Evolutionary conservation across 2,797 vertebrate species (phyloP).

Genomic region (Arvicola amphibius): DNA sequence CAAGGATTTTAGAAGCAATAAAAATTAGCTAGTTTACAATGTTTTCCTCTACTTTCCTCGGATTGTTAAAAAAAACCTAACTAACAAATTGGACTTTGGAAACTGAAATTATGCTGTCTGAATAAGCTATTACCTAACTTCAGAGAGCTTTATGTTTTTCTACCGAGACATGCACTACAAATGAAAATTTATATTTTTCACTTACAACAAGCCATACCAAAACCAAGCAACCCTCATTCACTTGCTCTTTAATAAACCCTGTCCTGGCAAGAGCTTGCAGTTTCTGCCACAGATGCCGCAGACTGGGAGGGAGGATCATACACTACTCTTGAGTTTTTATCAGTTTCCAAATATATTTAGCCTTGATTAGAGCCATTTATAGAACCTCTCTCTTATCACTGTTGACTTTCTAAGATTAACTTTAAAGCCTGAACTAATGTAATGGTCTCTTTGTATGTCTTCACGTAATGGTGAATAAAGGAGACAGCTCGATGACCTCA

Average conservation of each 20-base stretch:
- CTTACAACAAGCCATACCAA: conserved; percentile 17
- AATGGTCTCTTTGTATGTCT: neutral
- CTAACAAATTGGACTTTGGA: conserved; percentile 53
- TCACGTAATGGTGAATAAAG: neutral
- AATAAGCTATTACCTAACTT: neutral
- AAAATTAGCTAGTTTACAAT: conserved; percentile 64
- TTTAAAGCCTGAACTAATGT: conserved; percentile 28
- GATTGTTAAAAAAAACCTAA: conserved; percentile 46
- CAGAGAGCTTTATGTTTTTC: conserved; percentile 39
- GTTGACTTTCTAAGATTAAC: conserved; percentile 12
- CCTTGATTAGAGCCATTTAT: neutral
- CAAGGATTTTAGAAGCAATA: conserved; percentile 57
- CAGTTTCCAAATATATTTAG: neutral
- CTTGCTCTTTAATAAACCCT: conserved; percentile 20
- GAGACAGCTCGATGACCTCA: neutral
- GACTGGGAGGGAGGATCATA: neutral
- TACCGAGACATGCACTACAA: neutral
- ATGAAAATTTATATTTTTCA: conserved; percentile 31
- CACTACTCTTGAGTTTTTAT: neutral
- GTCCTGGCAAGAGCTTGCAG: neutral
- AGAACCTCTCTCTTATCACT: neutral
- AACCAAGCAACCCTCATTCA: conserved; percentile 7
- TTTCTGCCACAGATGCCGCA: neutral
- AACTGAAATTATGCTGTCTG: conserved; percentile 57
- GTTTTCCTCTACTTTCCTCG: conserved; percentile 31